A percentile compares a stretch with the other conserved stretches of the same genome.
These are phyloP conservation scores for Archips crataeganus DNA, from an alignment of 2,888 invertebrate species.

Conservation along the genomic window DNA sequence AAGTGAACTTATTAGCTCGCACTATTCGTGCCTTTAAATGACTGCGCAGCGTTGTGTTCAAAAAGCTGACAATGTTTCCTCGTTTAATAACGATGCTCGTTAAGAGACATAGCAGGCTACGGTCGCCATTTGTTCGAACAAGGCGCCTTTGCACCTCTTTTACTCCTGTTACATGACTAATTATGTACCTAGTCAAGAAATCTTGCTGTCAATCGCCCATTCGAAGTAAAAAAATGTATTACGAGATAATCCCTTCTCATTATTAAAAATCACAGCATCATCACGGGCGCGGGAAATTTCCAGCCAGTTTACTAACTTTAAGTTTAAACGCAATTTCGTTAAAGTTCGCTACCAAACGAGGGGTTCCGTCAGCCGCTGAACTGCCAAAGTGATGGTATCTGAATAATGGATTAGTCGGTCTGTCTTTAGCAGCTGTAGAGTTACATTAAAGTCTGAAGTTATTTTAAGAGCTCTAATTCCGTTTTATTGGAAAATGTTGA, in stretches of 20 bases:
- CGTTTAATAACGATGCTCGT: too few relatives aligned
- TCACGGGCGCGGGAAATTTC: conserved; percentile 3
- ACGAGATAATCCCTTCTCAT: not conserved
- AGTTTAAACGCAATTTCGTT: conserved; percentile 34
- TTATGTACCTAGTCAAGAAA: too few relatives aligned
- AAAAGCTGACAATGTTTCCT: too few relatives aligned
- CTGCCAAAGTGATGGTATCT: conserved; percentile 42
- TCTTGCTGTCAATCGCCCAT: too few relatives aligned
- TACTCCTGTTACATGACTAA: too few relatives aligned
- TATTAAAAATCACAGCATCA: conserved; percentile 9
- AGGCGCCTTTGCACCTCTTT: too few relatives aligned
- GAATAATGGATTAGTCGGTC: conserved; percentile 41
- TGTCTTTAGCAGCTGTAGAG: conserved; percentile 25
- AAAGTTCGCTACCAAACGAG: conserved; percentile 34
- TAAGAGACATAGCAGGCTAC: too few relatives aligned
- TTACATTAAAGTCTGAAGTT: not conserved
- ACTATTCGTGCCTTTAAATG: too few relatives aligned
- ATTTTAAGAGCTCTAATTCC: conserved; percentile 4
- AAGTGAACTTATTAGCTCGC: too few relatives aligned
- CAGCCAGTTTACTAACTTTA: not conserved
- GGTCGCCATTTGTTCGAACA: too few relatives aligned
- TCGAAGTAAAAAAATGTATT: too few relatives aligned
- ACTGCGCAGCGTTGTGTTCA: too few relatives aligned
- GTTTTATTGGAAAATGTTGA: conserved; percentile 15
- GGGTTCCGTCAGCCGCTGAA: conserved; percentile 32